phyloP scores from a whole-genome alignment of 2,113 vertebrate genomes.

The Junco hyemalis region DNA sequence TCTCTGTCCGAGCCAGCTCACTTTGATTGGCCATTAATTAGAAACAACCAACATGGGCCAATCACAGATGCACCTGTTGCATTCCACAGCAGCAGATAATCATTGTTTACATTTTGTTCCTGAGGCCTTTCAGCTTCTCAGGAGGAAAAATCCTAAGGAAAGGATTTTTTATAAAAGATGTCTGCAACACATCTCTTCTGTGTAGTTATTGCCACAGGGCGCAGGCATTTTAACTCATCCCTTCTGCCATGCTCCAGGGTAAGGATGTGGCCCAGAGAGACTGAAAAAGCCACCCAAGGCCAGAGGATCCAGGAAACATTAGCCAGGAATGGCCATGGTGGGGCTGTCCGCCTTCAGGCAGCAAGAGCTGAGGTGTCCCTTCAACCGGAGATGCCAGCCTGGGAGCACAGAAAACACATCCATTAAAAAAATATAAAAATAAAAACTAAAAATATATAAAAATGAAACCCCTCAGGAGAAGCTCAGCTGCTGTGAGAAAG shows the following conservation, averaged over 20 bases:
- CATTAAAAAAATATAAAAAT: background rate
- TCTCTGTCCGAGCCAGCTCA: too few species aligned
- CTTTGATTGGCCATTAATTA: too few species aligned
- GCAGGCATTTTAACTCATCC: background rate
- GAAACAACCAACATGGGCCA: too few species aligned
- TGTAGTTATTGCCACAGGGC: background rate
- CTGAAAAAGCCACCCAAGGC: background rate
- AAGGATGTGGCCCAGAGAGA: background rate
- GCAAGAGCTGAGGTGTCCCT: background rate
- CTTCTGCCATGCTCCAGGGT: background rate
- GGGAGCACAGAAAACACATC: background rate
- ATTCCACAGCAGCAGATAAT: too few species aligned
- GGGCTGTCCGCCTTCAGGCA: background rate
- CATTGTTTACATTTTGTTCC: too few species aligned
- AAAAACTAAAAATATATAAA: background rate
- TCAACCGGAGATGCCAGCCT: background rate
- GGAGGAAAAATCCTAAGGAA: too few species aligned
- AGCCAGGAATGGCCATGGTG: accelerated
- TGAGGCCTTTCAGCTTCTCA: too few species aligned
- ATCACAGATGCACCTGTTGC: too few species aligned
- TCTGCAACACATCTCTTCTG: background rate
- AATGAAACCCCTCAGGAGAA: background rate
- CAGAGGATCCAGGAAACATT: accelerated
- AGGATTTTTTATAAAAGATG: too few species aligned
- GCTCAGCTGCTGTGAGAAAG: background rate